Percentiles rank a stretch among this genome's conserved stretches.
phyloP scores from a whole-genome alignment of 2,888 invertebrate species.

The Xanthostigma xanthostigma region DNA sequence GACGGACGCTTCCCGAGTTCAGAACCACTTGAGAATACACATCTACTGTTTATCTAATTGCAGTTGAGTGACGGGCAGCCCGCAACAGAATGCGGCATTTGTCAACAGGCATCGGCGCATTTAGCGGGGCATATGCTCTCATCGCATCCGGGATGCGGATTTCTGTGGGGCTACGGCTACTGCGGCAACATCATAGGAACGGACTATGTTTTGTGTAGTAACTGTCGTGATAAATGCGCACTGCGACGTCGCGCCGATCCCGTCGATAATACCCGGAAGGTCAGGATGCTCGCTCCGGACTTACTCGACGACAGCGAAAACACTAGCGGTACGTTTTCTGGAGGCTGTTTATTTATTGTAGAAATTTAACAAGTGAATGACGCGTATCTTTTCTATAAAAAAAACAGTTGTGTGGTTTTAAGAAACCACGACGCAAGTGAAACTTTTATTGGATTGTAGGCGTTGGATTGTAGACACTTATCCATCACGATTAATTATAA shows the following conservation, averaged over 20 bases:
- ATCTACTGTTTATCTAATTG: too few species aligned
- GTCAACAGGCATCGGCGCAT: conserved; percentile 27
- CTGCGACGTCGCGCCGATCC: conserved; percentile 4
- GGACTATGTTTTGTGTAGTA: conserved; percentile 33
- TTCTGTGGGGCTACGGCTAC: conserved; percentile 29
- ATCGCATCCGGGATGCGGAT: conserved; percentile 39
- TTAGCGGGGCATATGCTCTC: conserved; percentile 32
- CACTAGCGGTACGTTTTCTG: not conserved
- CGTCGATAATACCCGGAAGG: too few species aligned
- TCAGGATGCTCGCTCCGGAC: conserved; percentile 23
- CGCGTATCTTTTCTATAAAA: too few species aligned
- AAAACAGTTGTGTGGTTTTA: too few species aligned
- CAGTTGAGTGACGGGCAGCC: conserved; percentile 5
- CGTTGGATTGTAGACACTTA: too few species aligned
- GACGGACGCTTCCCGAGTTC: too few species aligned
- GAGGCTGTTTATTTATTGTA: too few species aligned
- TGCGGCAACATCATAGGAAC: conserved; percentile 33
- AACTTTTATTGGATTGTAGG: too few species aligned
- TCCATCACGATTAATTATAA: too few species aligned
- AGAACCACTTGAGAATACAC: too few species aligned
- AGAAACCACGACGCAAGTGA: too few species aligned
- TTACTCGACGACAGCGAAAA: conserved; percentile 22
- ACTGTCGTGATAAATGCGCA: conserved; percentile 33
- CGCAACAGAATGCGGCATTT: conserved; percentile 28
- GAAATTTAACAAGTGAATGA: too few species aligned